phyloP scores from a whole-genome alignment of 2,113 vertebrate genomes.

The Tetrax tetrax region DNA sequence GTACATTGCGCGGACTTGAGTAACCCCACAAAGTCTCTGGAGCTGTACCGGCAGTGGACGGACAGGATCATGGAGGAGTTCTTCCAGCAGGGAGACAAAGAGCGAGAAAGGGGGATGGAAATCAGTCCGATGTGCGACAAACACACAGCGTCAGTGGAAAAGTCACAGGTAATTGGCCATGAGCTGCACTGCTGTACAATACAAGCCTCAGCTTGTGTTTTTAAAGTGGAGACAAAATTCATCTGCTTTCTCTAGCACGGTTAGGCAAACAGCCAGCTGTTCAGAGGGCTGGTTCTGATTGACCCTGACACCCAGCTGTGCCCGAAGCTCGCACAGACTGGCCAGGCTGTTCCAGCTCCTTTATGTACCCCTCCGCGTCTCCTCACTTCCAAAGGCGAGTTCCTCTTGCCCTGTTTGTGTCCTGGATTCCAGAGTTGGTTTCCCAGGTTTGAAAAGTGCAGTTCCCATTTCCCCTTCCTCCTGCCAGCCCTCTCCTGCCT shows the following conservation, averaged over 20 bases:
- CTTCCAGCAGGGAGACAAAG: slow-evolving; percentile 97
- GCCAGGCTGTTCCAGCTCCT: neutral
- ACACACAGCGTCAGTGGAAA: slow-evolving; percentile 95
- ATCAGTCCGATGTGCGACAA: slow-evolving; percentile 99
- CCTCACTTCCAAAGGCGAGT: neutral
- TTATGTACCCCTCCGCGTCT: neutral
- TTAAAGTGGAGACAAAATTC: neutral
- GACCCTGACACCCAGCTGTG: neutral
- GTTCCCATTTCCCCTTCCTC: neutral
- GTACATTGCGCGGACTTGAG: slow-evolving; percentile 97
- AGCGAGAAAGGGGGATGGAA: slow-evolving; percentile 95
- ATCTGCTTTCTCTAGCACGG: neutral
- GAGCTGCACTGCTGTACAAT: neutral
- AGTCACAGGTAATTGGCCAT: slow-evolving; percentile 86
- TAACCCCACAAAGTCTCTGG: slow-evolving; percentile 96
- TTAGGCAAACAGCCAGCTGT: neutral
- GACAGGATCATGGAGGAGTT: slow-evolving; percentile 99
- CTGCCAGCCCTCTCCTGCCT: neutral
- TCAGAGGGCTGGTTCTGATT: neutral
- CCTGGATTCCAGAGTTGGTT: neutral
- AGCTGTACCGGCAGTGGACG: slow-evolving; percentile 96
- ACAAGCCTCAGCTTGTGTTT: neutral
- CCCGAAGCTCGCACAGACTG: neutral
- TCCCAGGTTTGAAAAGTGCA: neutral
- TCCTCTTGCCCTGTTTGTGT: neutral